phyloP scores from a whole-genome alignment of 2,797 vertebrate genomes.

The Crocidura indochinensis region DNA sequence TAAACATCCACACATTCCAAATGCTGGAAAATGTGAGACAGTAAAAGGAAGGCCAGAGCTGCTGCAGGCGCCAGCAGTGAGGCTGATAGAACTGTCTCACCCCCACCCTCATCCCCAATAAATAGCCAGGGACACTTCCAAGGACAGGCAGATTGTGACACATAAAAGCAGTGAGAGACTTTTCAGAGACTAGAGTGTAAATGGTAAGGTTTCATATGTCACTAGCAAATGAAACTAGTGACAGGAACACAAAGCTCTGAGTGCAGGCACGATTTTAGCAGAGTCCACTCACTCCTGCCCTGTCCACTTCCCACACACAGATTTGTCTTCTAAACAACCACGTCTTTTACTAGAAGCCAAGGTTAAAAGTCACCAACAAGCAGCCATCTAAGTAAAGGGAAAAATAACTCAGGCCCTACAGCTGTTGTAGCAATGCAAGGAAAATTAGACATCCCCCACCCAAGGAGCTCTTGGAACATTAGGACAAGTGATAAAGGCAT shows the following conservation, averaged over 20 bases:
- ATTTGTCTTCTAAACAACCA: slow-evolving; percentile 76
- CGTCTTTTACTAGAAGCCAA: slow-evolving; percentile 76
- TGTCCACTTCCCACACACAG: slow-evolving; percentile 66
- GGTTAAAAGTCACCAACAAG: slow-evolving; percentile 80
- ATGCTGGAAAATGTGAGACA: slow-evolving; percentile 79
- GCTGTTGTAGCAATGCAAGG: slow-evolving; percentile 62
- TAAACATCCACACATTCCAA: slow-evolving; percentile 85
- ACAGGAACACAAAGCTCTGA: neutral
- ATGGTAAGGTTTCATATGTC: slow-evolving; percentile 76
- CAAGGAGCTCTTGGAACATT: slow-evolving; percentile 59
- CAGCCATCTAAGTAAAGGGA: slow-evolving; percentile 74
- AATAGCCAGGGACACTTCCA: slow-evolving; percentile 73
- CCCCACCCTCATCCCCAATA: slow-evolving; percentile 52
- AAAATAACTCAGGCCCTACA: slow-evolving; percentile 51
- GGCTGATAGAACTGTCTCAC: slow-evolving; percentile 47
- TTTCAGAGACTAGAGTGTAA: slow-evolving; percentile 78
- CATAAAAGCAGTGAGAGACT: slow-evolving; percentile 75
- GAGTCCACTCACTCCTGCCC: no score
- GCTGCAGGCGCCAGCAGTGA: neutral
- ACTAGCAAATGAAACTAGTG: slow-evolving; percentile 66
- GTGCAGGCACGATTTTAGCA: neutral
- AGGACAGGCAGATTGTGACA: slow-evolving; percentile 66
- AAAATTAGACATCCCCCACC: slow-evolving; percentile 69
- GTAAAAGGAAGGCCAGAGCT: slow-evolving; percentile 69
- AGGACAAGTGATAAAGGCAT: neutral